Conservation (phyloP, 2,797 vertebrate species). For the Gymnothorax javanicus region DNA sequence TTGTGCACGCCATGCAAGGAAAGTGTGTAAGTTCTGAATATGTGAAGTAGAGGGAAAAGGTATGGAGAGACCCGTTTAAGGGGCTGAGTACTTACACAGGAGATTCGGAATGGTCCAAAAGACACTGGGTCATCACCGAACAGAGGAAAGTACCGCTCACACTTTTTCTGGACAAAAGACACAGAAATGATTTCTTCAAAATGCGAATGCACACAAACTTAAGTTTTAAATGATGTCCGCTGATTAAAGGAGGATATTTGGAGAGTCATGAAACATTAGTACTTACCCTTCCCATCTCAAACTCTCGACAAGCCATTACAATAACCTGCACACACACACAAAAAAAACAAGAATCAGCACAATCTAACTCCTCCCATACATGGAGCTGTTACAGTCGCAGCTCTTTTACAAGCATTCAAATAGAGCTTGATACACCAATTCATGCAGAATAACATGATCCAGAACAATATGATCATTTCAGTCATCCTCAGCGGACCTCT, state of each 20-base stretch:
- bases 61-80: background rate
- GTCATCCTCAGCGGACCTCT: too few relatives aligned
- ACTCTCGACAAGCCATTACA: slow-evolving; percentile 97
- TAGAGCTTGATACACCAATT: background rate
- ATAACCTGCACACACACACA: slow-evolving; percentile 80
- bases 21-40: too few relatives aligned
- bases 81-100: slow-evolving; percentile 84
- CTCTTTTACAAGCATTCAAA: background rate
- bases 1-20: too few relatives aligned
- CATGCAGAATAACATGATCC: too few relatives aligned
- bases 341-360: slow-evolving; percentile 43
- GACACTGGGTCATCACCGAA: slow-evolving; percentile 82
- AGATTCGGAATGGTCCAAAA: slow-evolving; percentile 92
- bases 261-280: background rate
- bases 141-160: slow-evolving; percentile 92
- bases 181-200: background rate
- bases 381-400: slow-evolving; percentile 29
- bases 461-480: too few relatives aligned
- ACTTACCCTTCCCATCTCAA: slow-evolving; percentile 97
- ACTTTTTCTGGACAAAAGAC: slow-evolving; percentile 86
- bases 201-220: background rate
- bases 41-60: background rate
- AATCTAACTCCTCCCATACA: slow-evolving; percentile 23
- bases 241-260: background rate
- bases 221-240: background rate